A percentile compares a stretch with the other conserved stretches of the same genome.
These are phyloP conservation scores for Salmo trutta DNA, from an alignment of 2,797 vertebrate genomes.

Conservation along the genomic window DNA sequence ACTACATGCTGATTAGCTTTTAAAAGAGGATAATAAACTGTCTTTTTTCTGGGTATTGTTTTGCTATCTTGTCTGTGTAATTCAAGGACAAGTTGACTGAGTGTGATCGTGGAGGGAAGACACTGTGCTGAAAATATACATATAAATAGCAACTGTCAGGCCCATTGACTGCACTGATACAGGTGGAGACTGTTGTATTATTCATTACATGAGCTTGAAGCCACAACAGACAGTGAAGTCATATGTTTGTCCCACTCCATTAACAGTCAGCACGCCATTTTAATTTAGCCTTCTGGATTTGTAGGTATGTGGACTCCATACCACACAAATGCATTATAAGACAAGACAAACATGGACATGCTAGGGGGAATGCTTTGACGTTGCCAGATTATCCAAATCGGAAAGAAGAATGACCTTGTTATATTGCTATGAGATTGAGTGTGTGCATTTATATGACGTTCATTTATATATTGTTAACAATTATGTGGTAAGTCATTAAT, in stretches of 20 bases:
- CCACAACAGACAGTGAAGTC: not conserved
- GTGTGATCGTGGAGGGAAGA: not conserved
- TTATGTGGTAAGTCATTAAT: no score
- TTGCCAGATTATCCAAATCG: not conserved
- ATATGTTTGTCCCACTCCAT: not conserved
- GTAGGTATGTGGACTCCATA: not conserved
- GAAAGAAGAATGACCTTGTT: not conserved
- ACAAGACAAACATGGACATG: not conserved
- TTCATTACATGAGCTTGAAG: not conserved
- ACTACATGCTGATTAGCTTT: not conserved
- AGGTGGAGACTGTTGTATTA: not conserved
- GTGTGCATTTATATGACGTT: no score
- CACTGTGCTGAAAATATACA: not conserved
- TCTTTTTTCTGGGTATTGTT: not conserved
- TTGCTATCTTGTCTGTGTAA: not conserved
- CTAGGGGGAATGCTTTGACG: no score
- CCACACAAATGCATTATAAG: not conserved
- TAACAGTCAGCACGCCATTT: not conserved
- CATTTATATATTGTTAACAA: no score
- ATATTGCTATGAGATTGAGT: not conserved
- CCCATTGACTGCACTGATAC: not conserved
- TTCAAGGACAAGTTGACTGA: not conserved
- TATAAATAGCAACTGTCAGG: not conserved
- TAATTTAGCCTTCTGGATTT: not conserved
- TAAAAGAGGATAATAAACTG: not conserved